Evolutionary conservation across 1,140 invertebrate genomes (phyloP).

Genomic region (Neodiprion pinetum): DNA sequence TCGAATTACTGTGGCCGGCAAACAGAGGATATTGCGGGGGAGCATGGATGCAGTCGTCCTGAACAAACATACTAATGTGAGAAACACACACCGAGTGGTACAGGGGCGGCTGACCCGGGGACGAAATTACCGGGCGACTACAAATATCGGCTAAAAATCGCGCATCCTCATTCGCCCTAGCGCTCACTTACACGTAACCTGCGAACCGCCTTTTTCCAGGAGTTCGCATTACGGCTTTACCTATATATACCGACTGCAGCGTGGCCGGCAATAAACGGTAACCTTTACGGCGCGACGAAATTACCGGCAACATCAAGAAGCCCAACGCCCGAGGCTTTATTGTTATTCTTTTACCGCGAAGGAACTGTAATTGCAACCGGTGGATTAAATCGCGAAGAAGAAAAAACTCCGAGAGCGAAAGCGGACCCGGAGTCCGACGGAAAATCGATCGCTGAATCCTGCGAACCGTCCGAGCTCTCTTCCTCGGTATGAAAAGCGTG

Average conservation of each 20-base stretch:
- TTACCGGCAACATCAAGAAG: slow-evolving; percentile 42
- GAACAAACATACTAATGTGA: slow-evolving; percentile 54
- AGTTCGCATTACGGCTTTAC: neutral
- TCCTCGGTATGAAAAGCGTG: neutral
- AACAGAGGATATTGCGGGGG: slow-evolving; percentile 56
- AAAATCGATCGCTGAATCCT: neutral
- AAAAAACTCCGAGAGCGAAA: neutral
- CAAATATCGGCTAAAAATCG: neutral
- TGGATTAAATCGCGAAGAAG: neutral
- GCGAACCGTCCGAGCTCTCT: neutral
- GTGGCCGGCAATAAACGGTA: slow-evolving; percentile 45
- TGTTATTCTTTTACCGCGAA: slow-evolving; percentile 5
- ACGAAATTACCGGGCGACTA: neutral
- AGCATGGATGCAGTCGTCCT: slow-evolving; percentile 47
- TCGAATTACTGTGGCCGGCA: slow-evolving; percentile 45
- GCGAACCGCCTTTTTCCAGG: too few species aligned
- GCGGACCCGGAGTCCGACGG: neutral
- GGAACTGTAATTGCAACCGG: neutral
- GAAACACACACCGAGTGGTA: slow-evolving; percentile 50
- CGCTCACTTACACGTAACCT: too few species aligned
- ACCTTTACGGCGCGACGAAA: slow-evolving; percentile 52
- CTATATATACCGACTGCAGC: neutral
- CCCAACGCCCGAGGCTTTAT: slow-evolving; percentile 7
- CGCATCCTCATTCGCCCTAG: neutral
- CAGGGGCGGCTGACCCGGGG: slow-evolving; percentile 16